A percentile compares a stretch with the other conserved stretches of the same genome.
Conservation (phyloP, 1,140 invertebrate species). For the Coenobita brevimanus region DNA sequence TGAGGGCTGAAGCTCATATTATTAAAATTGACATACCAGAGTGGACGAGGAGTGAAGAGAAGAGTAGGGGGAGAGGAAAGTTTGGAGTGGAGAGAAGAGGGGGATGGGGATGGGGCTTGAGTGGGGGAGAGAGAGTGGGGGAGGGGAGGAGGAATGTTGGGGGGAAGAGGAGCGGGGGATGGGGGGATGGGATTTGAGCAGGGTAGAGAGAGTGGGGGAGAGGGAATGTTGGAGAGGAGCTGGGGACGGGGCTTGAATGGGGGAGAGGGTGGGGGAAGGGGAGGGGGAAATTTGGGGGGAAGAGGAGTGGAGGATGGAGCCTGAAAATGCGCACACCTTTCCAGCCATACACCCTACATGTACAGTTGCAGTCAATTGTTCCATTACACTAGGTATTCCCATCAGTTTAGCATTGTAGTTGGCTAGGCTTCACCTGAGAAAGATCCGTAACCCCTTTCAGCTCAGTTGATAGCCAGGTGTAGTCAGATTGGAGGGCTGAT, state of each 20-base stretch:
- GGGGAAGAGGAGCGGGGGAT: not conserved
- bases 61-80: not conserved
- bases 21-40: not conserved
- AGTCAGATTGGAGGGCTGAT: too few relatives aligned
- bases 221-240: not conserved
- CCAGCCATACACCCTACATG: too few relatives aligned
- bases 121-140: not conserved
- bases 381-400: too few relatives aligned
- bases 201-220: not conserved
- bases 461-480: too few relatives aligned
- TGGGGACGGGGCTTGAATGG: not conserved
- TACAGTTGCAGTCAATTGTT: too few relatives aligned
- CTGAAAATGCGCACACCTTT: too few relatives aligned
- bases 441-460: too few relatives aligned
- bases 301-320: not conserved
- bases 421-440: too few relatives aligned
- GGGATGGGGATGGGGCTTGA: not conserved
- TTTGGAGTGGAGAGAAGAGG: not conserved
- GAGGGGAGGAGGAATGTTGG: not conserved
- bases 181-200: not conserved
- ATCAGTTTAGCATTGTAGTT: too few relatives aligned
- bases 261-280: not conserved
- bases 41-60: not conserved
- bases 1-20: too few relatives aligned
- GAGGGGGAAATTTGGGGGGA: not conserved